phyloP scores from a whole-genome alignment of 2,888 invertebrate species.

The Hydropsyche betteni region DNA sequence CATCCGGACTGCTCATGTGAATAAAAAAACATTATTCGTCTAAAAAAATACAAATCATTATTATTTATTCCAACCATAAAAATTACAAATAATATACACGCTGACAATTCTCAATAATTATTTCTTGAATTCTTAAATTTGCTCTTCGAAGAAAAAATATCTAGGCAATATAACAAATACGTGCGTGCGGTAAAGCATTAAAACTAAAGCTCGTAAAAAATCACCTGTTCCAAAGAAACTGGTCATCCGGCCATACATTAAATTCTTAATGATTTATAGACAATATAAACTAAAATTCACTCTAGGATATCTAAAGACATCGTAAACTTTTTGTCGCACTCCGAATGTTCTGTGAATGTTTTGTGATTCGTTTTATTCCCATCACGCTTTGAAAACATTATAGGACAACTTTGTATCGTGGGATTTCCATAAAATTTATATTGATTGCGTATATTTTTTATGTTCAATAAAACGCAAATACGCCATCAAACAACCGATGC shows the following conservation, averaged over 20 bases:
- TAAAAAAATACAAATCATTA: no score
- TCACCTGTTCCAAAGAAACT: not conserved
- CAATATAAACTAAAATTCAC: not conserved
- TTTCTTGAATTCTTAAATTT: no score
- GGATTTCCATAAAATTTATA: constrained; percentile 26
- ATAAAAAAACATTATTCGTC: no score
- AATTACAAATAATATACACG: no score
- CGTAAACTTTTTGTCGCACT: not conserved
- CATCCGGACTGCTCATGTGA: no score
- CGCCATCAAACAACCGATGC: not conserved
- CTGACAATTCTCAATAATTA: no score
- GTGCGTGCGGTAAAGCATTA: no score
- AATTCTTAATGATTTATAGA: not conserved
- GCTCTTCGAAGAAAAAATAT: no score
- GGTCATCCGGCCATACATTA: constrained; percentile 13
- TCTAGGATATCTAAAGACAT: not conserved
- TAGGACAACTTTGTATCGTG: constrained; percentile 1
- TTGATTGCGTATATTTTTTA: constrained; percentile 4
- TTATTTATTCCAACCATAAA: no score
- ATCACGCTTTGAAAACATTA: not conserved
- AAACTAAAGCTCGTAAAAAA: not conserved
- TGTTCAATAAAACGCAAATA: not conserved
- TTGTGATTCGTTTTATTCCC: constrained; percentile 2
- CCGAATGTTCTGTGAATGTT: not conserved
- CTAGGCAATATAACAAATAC: no score